phyloP scores from a whole-genome alignment of 2,113 vertebrate species.

The Ailuropoda melanoleuca region DNA sequence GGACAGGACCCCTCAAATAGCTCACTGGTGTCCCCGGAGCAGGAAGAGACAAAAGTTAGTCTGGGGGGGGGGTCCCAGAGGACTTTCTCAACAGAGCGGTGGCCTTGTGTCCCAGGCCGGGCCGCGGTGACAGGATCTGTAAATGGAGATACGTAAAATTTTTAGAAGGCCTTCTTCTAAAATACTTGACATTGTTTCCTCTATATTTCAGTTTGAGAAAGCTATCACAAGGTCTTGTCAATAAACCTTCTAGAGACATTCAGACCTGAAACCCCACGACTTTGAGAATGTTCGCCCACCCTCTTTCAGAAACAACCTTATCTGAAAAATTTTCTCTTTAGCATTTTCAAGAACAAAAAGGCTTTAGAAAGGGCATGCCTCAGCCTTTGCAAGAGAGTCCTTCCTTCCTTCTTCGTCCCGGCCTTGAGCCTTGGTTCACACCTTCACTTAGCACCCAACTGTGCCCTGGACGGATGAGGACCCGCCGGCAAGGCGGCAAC shows the following conservation, averaged over 20 bases:
- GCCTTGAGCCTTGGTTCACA: background rate
- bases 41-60: background rate
- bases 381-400: background rate
- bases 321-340: background rate
- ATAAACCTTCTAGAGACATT: background rate
- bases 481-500: fast-evolving
- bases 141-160: background rate
- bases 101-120: background rate
- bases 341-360: background rate
- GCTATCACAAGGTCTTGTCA: background rate
- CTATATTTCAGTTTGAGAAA: background rate
- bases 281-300: background rate
- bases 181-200: background rate
- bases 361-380: background rate
- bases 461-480: background rate
- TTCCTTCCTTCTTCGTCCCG: background rate
- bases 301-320: background rate
- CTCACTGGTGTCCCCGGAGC: background rate
- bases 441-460: background rate
- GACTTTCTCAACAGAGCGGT: background rate
- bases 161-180: background rate
- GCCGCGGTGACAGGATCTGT: fast-evolving
- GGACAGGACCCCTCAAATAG: background rate
- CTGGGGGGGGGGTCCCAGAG: too few species aligned
- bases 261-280: background rate